Base-by-base conservation (phyloP, 1,140 invertebrate species). In the Stratiolaelaps scimitus region DNA sequence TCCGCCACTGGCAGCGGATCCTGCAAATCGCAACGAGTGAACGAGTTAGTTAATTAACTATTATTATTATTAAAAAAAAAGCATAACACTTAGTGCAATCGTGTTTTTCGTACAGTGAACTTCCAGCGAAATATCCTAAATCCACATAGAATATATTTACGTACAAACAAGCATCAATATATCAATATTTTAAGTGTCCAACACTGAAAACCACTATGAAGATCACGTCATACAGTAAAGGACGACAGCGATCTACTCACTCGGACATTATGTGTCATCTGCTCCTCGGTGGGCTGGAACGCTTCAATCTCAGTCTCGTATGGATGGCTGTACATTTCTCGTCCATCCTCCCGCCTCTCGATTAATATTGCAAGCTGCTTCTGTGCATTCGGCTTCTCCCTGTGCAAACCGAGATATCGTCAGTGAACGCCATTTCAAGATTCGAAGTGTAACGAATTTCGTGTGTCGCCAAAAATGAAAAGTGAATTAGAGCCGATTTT, bases 351-450 rank as follows among this genome's bases (percentile, higher is more conserved):
- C 69, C 80, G 81, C 69, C 83, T 79, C 65, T 85, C 84, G 7
- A 84, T 74, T 60, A 88, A 76, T 68, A 85, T 76, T 0, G 85
- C 82, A 4, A 95, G 75, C 0, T 90, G 88, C 72, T 86, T 88
- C 0, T 90, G 73, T 7, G 85, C 84, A 77, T 97, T 90, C 0
- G 89, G 91, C 76, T 97, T 97, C 15, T 87, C 82, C 53, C 34
- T 40, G 34, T 6, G n/a, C n/a, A n/a, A n/a, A n/a, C n/a, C n/a
- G n/a, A n/a, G n/a, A n/a, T n/a, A n/a, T n/a, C n/a, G n/a, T n/a
- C n/a, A n/a, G n/a, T n/a, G n/a, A n/a, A n/a, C n/a, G n/a, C n/a
- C n/a, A n/a, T n/a, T n/a, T n/a, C n/a, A n/a, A n/a, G n/a, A n/a
- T n/a, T n/a, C n/a, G n/a, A n/a, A n/a, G n/a, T n/a, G n/a, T n/a